phyloP scores from a whole-genome alignment of 1,140 invertebrate species.

The Bombyx mori region ASM3026992v2 NC_085109.1:374001-374500 shows the following conservation, averaged over 20 bases:
- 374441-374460: slow-evolving; percentile 24
- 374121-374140: too few relatives aligned
- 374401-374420: slow-evolving; percentile 24
- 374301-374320: slow-evolving; percentile 22
- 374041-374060: too few relatives aligned
- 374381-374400: slow-evolving; percentile 4
- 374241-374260: slow-evolving; percentile 10
- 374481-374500: slow-evolving; percentile 19
- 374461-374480: slow-evolving; percentile 22
- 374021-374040: too few relatives aligned
- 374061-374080: too few relatives aligned
- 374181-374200: slow-evolving; percentile 19
- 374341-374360: slow-evolving; percentile 13
- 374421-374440: slow-evolving; percentile 17
- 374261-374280: slow-evolving; percentile 18
- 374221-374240: slow-evolving; percentile 10
- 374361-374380: background rate
- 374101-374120: too few relatives aligned
- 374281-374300: slow-evolving; percentile 22
- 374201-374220: slow-evolving; percentile 5
- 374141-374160: slow-evolving; percentile 9
- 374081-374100: too few relatives aligned
- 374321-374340: slow-evolving; percentile 29
- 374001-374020: too few relatives aligned
- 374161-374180: slow-evolving; percentile 20